Base-by-base conservation (phyloP, 2,113 vertebrate species). In the Oryzias javanicus region DNA sequence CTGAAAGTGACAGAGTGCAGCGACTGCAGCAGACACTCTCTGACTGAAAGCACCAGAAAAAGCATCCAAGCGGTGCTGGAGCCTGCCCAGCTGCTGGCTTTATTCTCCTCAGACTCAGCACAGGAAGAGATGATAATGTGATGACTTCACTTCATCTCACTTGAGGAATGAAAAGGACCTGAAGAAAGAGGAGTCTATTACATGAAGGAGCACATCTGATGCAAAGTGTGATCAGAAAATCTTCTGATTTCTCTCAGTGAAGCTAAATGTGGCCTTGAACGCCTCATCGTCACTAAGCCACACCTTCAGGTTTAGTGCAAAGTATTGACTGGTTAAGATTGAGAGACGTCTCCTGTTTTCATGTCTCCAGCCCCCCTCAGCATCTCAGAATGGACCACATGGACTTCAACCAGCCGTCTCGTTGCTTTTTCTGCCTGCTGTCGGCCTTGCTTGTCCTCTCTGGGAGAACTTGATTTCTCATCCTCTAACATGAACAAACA, bases 1-100 rank as follows among this genome's bases (percentile, higher is more conserved):
- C 49, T 27, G 1, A 56, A 53, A 60, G 72, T 49, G 54, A 40
- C 71, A 20, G 58, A 49, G 40, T 53, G 58, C 81, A 67, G 75
- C 78, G 70, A 78, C 75, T 58, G 44, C 70, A 73, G 69, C 51
- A 14, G 72, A 71, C 76, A 27, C 60, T 53, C 54, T 72, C 59
- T 70, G 67, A 67, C 61, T 60, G 69, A 55, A 56, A 22, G 54
- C 60, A 41, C 55, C 42, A 66, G 68, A 48, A 68, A 64, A 64
- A 48, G 54, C 55, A 48, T 51, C 55, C 62, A 47, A 60, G 60
- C 45, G 49, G 70, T 66, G 18, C 18, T 45, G 40, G 55, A 57
- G 60, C 53, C 17, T 62, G 61, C 64, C 27, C 81, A 79, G 80
- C 79, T 82, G 80, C 58, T 27, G 42, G 65, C 14, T 66, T 29